phyloP scores from a whole-genome alignment of 2,797 vertebrate genomes.

The Gobionotothen gibberifrons region DNA sequence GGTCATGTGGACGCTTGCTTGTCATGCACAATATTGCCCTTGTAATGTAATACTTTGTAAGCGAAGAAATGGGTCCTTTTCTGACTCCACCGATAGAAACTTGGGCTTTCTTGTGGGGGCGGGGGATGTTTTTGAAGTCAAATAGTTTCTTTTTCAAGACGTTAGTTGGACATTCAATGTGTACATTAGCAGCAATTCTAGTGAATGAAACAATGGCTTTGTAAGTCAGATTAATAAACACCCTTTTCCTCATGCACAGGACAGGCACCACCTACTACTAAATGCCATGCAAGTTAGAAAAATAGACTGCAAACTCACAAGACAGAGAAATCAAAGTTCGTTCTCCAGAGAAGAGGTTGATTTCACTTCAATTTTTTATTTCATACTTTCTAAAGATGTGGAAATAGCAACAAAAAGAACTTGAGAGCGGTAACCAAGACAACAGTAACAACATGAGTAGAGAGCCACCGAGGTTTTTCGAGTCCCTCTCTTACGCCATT shows the following conservation, averaged over 20 bases:
- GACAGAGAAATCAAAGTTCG: constrained; percentile 83
- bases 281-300: constrained; percentile 81
- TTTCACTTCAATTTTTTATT: constrained; percentile 88
- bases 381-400: constrained; percentile 85
- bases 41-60: constrained; percentile 52
- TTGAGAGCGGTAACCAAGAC: constrained; percentile 86
- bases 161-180: constrained; percentile 81
- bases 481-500: constrained; percentile 59
- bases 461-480: constrained; percentile 72
- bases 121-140: constrained; percentile 35
- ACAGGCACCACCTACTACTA: constrained; percentile 71
- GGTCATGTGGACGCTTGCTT: constrained; percentile 70
- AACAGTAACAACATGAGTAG: constrained; percentile 83
- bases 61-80: constrained; percentile 39
- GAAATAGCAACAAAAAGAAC: constrained; percentile 86
- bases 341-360: constrained; percentile 82
- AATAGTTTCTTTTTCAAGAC: constrained; percentile 53
- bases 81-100: constrained; percentile 43
- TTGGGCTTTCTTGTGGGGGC: constrained; percentile 24
- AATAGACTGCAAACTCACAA: constrained; percentile 80
- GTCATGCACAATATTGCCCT: constrained; percentile 69
- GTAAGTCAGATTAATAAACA: constrained; percentile 71
- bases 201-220: constrained; percentile 75
- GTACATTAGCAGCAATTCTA: constrained; percentile 83
- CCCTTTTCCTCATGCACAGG: constrained; percentile 75